Base-by-base conservation (phyloP, 1,140 invertebrate genomes). In the Drosophila sulfurigaster region DNA sequence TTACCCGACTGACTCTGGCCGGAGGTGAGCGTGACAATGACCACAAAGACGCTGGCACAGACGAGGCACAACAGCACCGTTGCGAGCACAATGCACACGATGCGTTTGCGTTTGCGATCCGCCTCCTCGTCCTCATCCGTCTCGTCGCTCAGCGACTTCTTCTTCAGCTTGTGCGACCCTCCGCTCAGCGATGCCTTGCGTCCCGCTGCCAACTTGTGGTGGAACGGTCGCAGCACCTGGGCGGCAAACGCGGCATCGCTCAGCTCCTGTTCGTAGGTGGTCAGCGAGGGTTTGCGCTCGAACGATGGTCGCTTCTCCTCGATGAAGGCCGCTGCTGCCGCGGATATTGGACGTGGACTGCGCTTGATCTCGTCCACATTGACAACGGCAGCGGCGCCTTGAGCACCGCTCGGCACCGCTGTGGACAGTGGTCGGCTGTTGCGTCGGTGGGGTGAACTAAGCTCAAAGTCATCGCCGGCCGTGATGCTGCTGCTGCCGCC, bases 11-110 rank as follows among this genome's bases (percentile, higher is more conserved):
- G 94, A 57, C 94, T 92, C 30, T 78, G 64, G 78, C 94, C 93
- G 92, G 96, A 95, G 7, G 95, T 96, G 75, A 96, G 93, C 38
- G 95, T 96, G 76, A 96, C 94, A 78, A 96, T 94, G 80, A 96
- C 95, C 72, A 95, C 95, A 46, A 96, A 94, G 28, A 96, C 93
- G 58, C 95, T 95, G 35, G 95, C 94, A 69, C 94, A 93, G 46
- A 95, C 94, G 73, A 96, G 93, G 81, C 95, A 95, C 82, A 96
- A 91, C 92, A 96, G 96, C 13, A 95, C 95, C 3, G 94, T 95
- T 52, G 83, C 86, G 46, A 96, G 93, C 15, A 96, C 94, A 63
- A 95, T 94, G 76, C 94, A 94, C 35, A 95, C 95, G 77, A 95
- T 94, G 63, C 94, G 94, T 43, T 94, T 94, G 57, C 95, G 93